Evolutionary conservation across 2,113 vertebrate species (phyloP).

Genomic region (Sitta europaea): DNA sequence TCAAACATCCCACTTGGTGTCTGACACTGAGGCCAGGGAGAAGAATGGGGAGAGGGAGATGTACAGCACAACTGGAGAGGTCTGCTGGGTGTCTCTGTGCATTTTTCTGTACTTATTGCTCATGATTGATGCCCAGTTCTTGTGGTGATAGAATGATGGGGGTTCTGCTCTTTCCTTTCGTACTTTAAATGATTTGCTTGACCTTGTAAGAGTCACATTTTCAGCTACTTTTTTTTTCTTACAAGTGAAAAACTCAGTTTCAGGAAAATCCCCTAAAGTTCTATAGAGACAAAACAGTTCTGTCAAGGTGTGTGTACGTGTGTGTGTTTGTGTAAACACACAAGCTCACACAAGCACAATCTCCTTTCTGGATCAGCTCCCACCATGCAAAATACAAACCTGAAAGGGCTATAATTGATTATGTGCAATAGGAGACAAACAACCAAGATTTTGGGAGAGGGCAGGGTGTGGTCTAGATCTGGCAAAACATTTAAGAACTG

Average conservation of each 20-base stretch:
- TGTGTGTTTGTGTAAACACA: constrained; percentile 58
- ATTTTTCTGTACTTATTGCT: not conserved
- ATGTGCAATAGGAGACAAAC: constrained; percentile 56
- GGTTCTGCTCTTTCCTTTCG: not conserved
- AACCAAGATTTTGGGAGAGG: constrained; percentile 36
- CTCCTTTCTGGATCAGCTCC: constrained; percentile 44
- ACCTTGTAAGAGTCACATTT: not conserved
- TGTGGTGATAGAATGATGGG: not conserved
- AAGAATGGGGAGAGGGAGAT: not conserved
- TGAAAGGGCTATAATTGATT: constrained; percentile 63
- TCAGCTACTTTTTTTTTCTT: not conserved
- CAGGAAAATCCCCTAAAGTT: constrained; percentile 13
- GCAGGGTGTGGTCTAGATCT: constrained; percentile 56
- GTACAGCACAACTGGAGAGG: not conserved
- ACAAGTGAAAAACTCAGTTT: not conserved
- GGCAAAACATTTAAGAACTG: constrained; percentile 58
- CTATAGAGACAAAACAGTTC: not conserved
- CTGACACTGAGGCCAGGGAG: constrained; percentile 31
- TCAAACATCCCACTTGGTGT: constrained; percentile 26
- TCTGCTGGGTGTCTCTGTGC: not conserved
- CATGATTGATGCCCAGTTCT: not conserved
- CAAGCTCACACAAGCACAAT: constrained; percentile 58
- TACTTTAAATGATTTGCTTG: not conserved
- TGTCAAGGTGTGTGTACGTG: not conserved
- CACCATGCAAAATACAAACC: constrained; percentile 59